These are phyloP conservation scores for Phengaris arion DNA, from an alignment of 2,888 invertebrate species.

Conservation along the genomic window DNA sequence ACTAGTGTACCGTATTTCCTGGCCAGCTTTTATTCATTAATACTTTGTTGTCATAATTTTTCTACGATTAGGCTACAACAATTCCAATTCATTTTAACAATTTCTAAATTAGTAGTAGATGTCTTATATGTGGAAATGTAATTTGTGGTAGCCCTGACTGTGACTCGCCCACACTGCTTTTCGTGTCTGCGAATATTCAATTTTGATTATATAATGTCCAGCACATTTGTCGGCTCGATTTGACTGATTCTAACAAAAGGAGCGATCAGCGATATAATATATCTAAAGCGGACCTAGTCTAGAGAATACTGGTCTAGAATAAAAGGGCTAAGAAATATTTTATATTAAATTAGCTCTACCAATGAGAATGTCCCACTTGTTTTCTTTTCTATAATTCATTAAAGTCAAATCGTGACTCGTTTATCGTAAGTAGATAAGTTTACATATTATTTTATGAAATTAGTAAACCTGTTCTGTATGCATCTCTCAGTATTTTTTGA, in stretches of 20 bases:
- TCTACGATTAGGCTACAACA: no score
- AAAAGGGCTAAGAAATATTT: background rate
- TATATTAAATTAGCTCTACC: background rate
- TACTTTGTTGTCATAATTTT: background rate
- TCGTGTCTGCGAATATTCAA: constrained; percentile 28
- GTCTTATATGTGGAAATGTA: background rate
- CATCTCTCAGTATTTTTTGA: no score
- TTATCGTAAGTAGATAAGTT: no score
- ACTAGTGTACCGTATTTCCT: background rate
- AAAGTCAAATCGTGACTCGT: no score
- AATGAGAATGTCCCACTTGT: no score
- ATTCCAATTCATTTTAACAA: no score
- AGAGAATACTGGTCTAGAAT: background rate
- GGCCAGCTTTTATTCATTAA: background rate
- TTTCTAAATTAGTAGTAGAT: background rate
- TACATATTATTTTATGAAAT: no score
- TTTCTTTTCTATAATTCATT: no score
- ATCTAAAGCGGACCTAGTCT: background rate
- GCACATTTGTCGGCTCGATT: constrained; percentile 17
- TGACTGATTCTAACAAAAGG: constrained; percentile 1
- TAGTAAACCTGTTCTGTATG: no score
- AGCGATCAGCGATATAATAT: background rate
- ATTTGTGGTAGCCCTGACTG: constrained; percentile 8
- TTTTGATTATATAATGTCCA: constrained; percentile 27
- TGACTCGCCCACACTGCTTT: constrained; percentile 18